These are phyloP conservation scores for Panorpa germanica DNA, from an alignment of 2,888 invertebrate genomes.

Conservation along the genomic window DNA sequence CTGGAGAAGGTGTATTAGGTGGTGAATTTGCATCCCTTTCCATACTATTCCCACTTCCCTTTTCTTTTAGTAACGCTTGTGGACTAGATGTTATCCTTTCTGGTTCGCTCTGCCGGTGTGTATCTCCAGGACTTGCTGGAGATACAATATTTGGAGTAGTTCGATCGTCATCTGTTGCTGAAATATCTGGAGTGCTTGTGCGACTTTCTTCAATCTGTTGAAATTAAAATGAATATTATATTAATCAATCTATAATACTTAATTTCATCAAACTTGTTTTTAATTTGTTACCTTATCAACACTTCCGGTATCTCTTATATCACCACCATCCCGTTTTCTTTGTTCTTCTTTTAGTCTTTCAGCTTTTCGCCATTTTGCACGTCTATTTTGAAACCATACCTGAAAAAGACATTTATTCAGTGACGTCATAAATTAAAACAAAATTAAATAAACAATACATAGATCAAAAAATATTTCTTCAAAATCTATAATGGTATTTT, in stretches of 20 bases:
- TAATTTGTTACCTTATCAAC: conserved; percentile 30
- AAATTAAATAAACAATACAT: conserved; percentile 4
- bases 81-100: too few relatives aligned
- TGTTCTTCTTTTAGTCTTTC: conserved; percentile 84
- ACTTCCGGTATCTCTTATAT: conserved; percentile 39
- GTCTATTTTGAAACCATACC: conserved; percentile 88
- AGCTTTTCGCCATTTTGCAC: conserved; percentile 86
- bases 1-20: conserved; percentile 24
- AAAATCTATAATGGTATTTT: conserved; percentile 3
- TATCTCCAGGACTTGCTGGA: conserved; percentile 20
- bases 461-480: conserved; percentile 5
- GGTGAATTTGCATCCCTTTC: too few relatives aligned
- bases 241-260: background rate
- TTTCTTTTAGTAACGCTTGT: too few relatives aligned
- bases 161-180: conserved; percentile 24
- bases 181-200: conserved; percentile 25
- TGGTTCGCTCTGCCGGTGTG: too few relatives aligned
- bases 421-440: too few relatives aligned
- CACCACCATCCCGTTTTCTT: conserved; percentile 59
- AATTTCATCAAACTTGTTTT: conserved; percentile 4
- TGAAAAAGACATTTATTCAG: conserved; percentile 25
- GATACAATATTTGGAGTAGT: conserved; percentile 21
- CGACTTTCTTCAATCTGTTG: conserved; percentile 21
- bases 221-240: background rate
- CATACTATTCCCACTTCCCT: too few relatives aligned